A percentile compares a stretch with the other conserved stretches of the same genome.
Evolutionary conservation across 1,140 invertebrate species (phyloP).

Genomic region (Euura lappo): DNA sequence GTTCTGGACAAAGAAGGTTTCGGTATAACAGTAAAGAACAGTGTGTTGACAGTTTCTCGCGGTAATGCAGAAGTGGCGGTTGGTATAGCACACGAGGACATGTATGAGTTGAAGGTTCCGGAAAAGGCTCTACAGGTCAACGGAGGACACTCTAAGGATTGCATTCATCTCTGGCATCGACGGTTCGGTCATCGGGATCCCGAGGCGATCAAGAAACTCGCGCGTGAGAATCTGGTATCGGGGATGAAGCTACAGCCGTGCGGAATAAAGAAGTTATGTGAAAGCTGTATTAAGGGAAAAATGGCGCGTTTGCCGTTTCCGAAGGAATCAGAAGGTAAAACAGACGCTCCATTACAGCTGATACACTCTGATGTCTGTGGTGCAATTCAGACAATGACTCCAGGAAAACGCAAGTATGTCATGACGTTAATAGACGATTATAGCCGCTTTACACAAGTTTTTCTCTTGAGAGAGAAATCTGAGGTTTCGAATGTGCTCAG

Average conservation of each 20-base stretch:
- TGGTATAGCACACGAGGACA: background rate
- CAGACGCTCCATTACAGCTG: slow-evolving; percentile 3
- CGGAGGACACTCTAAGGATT: slow-evolving; percentile 5
- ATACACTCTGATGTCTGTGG: background rate
- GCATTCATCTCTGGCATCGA: slow-evolving; percentile 34
- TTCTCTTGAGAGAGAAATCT: slow-evolving; percentile 20
- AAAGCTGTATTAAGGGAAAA: slow-evolving; percentile 26
- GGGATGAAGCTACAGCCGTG: slow-evolving; percentile 22
- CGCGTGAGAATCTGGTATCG: slow-evolving; percentile 22
- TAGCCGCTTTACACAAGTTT: background rate
- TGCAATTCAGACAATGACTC: slow-evolving; percentile 2
- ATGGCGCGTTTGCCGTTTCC: slow-evolving; percentile 18
- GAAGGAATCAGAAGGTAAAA: slow-evolving; percentile 8
- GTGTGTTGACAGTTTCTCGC: slow-evolving; percentile 37
- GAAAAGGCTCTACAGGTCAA: background rate
- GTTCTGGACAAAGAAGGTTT: slow-evolving; percentile 40
- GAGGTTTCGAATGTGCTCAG: slow-evolving; percentile 7
- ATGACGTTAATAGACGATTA: slow-evolving; percentile 13
- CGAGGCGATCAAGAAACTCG: slow-evolving; percentile 25
- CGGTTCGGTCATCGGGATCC: slow-evolving; percentile 32
- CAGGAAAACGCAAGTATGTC: slow-evolving; percentile 6
- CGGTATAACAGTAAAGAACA: slow-evolving; percentile 35
- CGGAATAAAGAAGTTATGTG: slow-evolving; percentile 7
- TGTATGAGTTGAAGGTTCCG: slow-evolving; percentile 10
- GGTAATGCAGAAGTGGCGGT: slow-evolving; percentile 17